Conservation (phyloP, 2,797 vertebrate genomes). For the Acipenser ruthenus region DNA sequence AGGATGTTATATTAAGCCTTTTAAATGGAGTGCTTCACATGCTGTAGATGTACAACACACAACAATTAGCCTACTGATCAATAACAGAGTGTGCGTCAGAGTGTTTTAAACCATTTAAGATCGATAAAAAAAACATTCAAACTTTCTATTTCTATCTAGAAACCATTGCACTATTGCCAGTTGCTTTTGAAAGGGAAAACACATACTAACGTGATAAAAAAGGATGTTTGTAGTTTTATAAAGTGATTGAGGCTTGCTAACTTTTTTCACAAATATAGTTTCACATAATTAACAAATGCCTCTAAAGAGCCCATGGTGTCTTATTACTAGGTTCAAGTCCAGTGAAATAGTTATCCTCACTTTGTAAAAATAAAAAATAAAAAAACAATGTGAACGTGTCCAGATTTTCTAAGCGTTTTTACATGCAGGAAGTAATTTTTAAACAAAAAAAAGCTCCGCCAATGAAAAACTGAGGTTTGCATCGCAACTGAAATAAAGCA, state of each 20-base stretch:
- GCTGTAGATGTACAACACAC: constrained; percentile 6
- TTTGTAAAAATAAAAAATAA: constrained; percentile 1
- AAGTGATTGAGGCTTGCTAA: neutral
- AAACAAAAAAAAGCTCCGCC: constrained; percentile 40
- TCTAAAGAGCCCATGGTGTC: constrained; percentile 16
- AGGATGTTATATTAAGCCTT: constrained; percentile 2
- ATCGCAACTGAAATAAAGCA: no score
- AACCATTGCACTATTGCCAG: neutral
- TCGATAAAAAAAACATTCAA: constrained; percentile 22
- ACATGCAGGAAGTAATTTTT: constrained; percentile 62
- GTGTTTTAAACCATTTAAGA: constrained; percentile 29
- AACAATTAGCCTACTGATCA: constrained; percentile 36
- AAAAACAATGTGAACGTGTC: constrained; percentile 25
- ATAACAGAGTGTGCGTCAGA: constrained; percentile 37
- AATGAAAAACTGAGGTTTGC: no score
- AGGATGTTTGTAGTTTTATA: neutral
- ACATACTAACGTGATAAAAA: neutral
- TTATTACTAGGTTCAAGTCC: constrained; percentile 47
- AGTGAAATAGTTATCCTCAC: constrained; percentile 46
- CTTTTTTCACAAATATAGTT: neutral
- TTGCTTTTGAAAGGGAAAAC: neutral
- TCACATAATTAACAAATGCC: neutral
- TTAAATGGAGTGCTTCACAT: neutral
- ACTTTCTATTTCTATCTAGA: neutral
- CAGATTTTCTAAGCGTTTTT: constrained; percentile 38